Conservation (phyloP, 2,797 vertebrate genomes). For the Enteromius anoplus region DNA sequence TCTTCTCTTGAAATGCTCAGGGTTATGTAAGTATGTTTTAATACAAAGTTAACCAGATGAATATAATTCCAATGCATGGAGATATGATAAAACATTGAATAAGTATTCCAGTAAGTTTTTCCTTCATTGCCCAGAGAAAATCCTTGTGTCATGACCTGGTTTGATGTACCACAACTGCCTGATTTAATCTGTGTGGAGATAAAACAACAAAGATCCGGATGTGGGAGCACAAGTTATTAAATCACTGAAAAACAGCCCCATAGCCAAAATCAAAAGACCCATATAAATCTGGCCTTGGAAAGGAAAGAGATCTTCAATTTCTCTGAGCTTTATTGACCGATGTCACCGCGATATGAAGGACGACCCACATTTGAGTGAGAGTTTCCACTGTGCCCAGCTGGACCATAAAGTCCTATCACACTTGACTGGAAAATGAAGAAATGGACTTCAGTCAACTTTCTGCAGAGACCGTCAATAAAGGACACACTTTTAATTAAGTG, state of each 20-base stretch:
- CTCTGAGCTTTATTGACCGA: slow-evolving; percentile 37
- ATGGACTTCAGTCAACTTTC: slow-evolving; percentile 42
- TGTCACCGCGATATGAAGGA: slow-evolving; percentile 32
- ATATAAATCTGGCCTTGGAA: slow-evolving; percentile 6
- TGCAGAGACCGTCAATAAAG: slow-evolving; percentile 51
- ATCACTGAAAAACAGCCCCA: slow-evolving; percentile 17
- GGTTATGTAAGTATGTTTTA: slow-evolving; percentile 50
- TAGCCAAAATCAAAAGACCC: slow-evolving; percentile 11
- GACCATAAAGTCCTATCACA: slow-evolving; percentile 38
- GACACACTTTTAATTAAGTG: slow-evolving; percentile 60
- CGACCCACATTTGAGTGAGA: not conserved
- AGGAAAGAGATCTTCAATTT: slow-evolving; percentile 27
- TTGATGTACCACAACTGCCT: slow-evolving; percentile 17
- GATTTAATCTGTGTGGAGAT: slow-evolving; percentile 26
- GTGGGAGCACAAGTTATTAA: slow-evolving; percentile 33
- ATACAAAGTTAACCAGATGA: slow-evolving; percentile 40
- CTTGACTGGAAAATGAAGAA: slow-evolving; percentile 41
- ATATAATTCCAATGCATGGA: not conserved
- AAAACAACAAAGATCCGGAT: slow-evolving; percentile 27
- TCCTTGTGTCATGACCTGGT: slow-evolving; percentile 20
- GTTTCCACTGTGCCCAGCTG: not conserved
- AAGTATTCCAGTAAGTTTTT: slow-evolving; percentile 1
- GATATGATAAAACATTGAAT: slow-evolving; percentile 9
- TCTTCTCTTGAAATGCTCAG: slow-evolving; percentile 49
- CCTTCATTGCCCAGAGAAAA: not conserved